These are phyloP conservation scores for Neoseiulus cucumeris DNA, from an alignment of 1,140 invertebrate species.

Conservation along the genomic window DNA sequence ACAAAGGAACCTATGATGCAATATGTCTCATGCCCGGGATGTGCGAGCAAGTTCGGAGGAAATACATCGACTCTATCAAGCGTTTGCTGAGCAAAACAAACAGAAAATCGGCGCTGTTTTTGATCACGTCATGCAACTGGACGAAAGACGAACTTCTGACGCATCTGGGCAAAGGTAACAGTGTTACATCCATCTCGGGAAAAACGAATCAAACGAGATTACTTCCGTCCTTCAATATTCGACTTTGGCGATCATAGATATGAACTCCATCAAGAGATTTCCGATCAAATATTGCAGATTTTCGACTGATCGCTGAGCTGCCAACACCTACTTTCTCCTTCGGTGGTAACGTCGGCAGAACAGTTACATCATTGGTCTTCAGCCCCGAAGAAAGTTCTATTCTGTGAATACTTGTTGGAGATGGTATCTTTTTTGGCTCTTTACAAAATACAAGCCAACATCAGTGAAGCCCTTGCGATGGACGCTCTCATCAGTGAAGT, in stretches of 20 bases:
- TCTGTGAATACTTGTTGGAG: not conserved
- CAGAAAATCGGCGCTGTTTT: not conserved
- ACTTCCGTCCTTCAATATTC: not conserved
- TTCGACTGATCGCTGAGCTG: constrained; percentile 13
- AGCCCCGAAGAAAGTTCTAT: not conserved
- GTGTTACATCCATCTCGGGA: not conserved
- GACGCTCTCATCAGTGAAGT: no score
- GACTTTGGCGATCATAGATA: not conserved
- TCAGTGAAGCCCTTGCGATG: not conserved
- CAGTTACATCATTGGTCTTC: not conserved
- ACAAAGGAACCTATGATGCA: constrained; percentile 17
- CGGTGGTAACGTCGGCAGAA: constrained; percentile 4
- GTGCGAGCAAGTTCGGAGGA: no score
- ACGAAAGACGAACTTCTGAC: constrained; percentile 12
- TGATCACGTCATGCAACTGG: constrained; percentile 17
- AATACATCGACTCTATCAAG: no score
- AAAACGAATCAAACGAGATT: not conserved
- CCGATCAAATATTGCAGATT: not conserved
- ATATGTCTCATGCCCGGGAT: constrained; percentile 14
- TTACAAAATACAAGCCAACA: not conserved
- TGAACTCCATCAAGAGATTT: no score
- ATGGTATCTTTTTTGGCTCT: not conserved
- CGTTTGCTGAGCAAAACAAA: no score
- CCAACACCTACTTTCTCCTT: constrained; percentile 13
- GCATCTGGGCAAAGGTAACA: constrained; percentile 11